Evolutionary conservation across 2,113 vertebrate species (phyloP), one percentile per base, ranked within the genome.

Genomic region (Rhinoderma darwinii): DNA sequence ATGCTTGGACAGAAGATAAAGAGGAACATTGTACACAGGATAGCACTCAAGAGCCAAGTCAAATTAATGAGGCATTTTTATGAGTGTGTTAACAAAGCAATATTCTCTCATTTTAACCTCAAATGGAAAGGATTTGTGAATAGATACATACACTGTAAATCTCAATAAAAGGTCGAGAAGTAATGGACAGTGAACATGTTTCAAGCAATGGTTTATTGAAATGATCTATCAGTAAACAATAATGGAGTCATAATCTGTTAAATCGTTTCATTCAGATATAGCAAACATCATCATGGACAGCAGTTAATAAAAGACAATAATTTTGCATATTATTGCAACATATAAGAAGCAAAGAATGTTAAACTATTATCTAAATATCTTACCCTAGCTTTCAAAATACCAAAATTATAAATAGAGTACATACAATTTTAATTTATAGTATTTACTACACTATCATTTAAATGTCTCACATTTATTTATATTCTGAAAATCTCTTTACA

Each of bases 31-130:
- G 47, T 87, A 30, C n/a, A 75, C 51, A 47, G 37, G 35, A 56
- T n/a, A 37, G 59, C 68, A 75, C 63, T 82, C 76, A 73, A 81
- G 44, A 73, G 47, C 70, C 63, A 70, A 50, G 27, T 61, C 54
- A 82, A 82, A 82, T 81, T 86, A 86, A 86, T 86, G 77, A 81
- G 47, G 63, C 77, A 50, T 82, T 82, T 76, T 82, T 87, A 87
- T 82, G 66, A 82, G n/a, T 47, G 72, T 82, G 78, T 75, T 87
- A 87, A 86, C 77, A 61, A 39, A 87, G 78, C 86, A 87, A 82
- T 82, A 35, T 44, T 73, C 61, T 68, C 15, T 35, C 18, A 22
- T 66, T 63, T 63, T 84, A 78, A 51, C 50, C 68, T 80, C 68
- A 73, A 82, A 81, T 82, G 77, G 22, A 82, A 86, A 12, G 43